These are phyloP conservation scores for Geophilus truncorum DNA, from an alignment of 2,888 invertebrate genomes.

Conservation along the genomic window DNA sequence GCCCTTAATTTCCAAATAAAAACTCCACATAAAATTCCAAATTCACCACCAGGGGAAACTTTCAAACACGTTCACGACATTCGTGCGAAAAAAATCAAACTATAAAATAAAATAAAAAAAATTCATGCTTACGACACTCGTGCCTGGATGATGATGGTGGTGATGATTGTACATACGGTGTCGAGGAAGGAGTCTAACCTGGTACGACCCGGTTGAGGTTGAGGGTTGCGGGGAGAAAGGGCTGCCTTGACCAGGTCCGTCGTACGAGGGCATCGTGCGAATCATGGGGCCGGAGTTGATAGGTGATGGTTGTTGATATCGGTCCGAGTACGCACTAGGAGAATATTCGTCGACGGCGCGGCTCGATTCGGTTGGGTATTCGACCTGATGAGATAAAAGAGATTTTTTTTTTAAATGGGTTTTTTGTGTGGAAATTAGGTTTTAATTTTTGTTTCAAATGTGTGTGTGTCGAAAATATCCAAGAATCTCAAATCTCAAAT, in stretches of 20 bases:
- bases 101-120: slow-evolving; percentile 8
- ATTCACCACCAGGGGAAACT: too few species aligned
- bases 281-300: slow-evolving; percentile 31
- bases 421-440: too few species aligned
- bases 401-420: too few species aligned
- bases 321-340: slow-evolving; percentile 20
- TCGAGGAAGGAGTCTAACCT: slow-evolving; percentile 31
- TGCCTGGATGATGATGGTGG: background rate
- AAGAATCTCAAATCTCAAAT: too few species aligned
- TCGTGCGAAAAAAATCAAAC: too few species aligned
- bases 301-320: slow-evolving; percentile 3
- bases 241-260: slow-evolving; percentile 40
- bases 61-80: too few species aligned
- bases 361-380: slow-evolving; percentile 20
- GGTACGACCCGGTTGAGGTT: slow-evolving; percentile 33
- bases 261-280: background rate
- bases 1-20: too few species aligned
- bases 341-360: slow-evolving; percentile 29
- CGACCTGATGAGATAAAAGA: background rate
- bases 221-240: slow-evolving; percentile 46
- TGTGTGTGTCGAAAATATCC: too few species aligned
- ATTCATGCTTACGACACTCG: background rate
- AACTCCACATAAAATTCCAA: too few species aligned
- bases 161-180: slow-evolving; percentile 30
- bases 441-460: too few species aligned